phyloP scores from a whole-genome alignment of 2,797 vertebrate genomes.

The Aeoliscus strigatus region DNA sequence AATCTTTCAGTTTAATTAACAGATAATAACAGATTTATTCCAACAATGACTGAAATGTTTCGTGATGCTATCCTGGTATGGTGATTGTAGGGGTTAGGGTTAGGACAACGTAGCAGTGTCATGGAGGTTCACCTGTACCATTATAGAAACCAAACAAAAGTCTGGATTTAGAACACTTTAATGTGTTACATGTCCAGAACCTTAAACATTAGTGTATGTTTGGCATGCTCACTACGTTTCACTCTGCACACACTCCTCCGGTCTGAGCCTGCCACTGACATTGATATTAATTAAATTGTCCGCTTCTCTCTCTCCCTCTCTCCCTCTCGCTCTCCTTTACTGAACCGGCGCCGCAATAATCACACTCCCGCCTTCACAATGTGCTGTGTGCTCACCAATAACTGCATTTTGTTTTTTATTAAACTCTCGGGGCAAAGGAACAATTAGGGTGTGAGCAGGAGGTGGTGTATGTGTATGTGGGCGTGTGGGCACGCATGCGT shows the following conservation, averaged over 20 bases:
- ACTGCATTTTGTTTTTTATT: slow-evolving; percentile 69
- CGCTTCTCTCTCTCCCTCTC: slow-evolving; percentile 46
- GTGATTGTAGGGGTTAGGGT: too few species aligned
- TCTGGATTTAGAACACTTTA: too few species aligned
- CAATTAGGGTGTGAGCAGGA: slow-evolving; percentile 59
- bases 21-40: too few species aligned
- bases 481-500: slow-evolving; percentile 2
- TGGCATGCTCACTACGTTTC: slow-evolving; percentile 14
- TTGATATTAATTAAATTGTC: slow-evolving; percentile 62
- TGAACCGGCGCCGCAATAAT: slow-evolving; percentile 33
- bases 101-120: too few species aligned
- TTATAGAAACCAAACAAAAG: too few species aligned
- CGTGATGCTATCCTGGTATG: too few species aligned
- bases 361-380: slow-evolving; percentile 48
- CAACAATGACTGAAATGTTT: too few species aligned
- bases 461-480: slow-evolving; percentile 10
- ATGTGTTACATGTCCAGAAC: too few species aligned
- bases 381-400: slow-evolving; percentile 71
- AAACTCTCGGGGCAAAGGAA: slow-evolving; percentile 63
- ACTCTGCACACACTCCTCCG: slow-evolving; percentile 19
- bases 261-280: slow-evolving; percentile 48
- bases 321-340: slow-evolving; percentile 37
- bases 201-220: too few species aligned
- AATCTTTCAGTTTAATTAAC: too few species aligned
- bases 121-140: too few species aligned